Conservation (phyloP, 2,888 invertebrate species). For the Linnaemya vulpina region DNA sequence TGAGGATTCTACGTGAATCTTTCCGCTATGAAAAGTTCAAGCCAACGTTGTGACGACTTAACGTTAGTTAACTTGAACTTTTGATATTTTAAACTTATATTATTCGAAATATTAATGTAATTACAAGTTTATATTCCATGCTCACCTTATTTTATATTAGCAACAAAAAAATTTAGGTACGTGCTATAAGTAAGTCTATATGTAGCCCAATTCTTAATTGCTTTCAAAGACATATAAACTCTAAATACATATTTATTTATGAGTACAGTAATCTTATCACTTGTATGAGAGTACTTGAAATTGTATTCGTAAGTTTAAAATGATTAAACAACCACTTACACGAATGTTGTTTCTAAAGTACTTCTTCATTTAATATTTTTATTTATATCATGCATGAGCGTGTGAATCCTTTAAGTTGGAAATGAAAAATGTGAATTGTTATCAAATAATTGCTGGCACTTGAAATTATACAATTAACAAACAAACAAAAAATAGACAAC, state of each 20-base stretch:
- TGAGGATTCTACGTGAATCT: no score
- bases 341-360: slow-evolving; percentile 22
- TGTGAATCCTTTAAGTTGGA: slow-evolving; percentile 31
- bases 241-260: neutral
- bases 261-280: neutral
- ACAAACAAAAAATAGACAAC: slow-evolving; percentile 38
- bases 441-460: slow-evolving; percentile 83
- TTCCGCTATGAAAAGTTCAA: no score
- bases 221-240: neutral
- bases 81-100: no score
- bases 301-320: neutral
- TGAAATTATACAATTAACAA: slow-evolving; percentile 81
- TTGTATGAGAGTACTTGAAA: slow-evolving; percentile 8
- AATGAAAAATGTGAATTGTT: slow-evolving; percentile 76
- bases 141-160: no score
- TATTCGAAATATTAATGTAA: no score
- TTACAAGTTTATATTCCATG: no score
- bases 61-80: no score
- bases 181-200: no score
- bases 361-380: neutral
- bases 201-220: neutral
- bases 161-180: no score
- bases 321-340: slow-evolving; percentile 40
- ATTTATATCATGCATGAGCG: slow-evolving; percentile 8
- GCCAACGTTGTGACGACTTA: no score